Percentiles rank a stretch among this genome's conserved stretches.
These are phyloP conservation scores for Augochlora pura DNA, from an alignment of 1,140 invertebrate species.

Conservation along the genomic window DNA sequence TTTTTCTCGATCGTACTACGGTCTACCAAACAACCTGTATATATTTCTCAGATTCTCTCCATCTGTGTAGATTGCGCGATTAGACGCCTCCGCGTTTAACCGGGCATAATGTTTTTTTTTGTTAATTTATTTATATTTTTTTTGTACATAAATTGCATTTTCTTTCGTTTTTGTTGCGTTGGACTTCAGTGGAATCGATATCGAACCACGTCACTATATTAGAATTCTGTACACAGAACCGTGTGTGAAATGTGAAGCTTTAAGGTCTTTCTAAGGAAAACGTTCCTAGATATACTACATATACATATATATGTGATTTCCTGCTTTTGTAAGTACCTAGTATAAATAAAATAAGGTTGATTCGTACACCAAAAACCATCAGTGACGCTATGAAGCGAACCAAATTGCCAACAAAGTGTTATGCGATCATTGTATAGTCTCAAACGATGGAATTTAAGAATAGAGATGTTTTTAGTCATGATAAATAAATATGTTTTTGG, in stretches of 20 bases:
- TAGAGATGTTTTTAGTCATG: constrained; percentile 32
- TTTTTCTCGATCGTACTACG: background rate
- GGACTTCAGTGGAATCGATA: constrained; percentile 56
- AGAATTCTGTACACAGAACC: constrained; percentile 47
- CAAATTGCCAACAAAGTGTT: constrained; percentile 43
- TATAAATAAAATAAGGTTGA: constrained; percentile 23
- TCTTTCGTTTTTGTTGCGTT: constrained; percentile 51
- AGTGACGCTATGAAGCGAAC: constrained; percentile 28
- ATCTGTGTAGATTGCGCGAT: constrained; percentile 53
- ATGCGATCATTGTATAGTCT: constrained; percentile 33
- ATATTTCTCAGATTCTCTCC: constrained; percentile 57
- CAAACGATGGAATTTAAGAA: constrained; percentile 31
- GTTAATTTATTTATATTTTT: constrained; percentile 71
- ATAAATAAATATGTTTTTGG: constrained; percentile 31
- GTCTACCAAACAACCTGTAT: background rate
- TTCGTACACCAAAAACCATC: constrained; percentile 30
- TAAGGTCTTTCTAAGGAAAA: constrained; percentile 64
- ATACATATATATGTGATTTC: constrained; percentile 35
- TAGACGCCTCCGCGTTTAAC: constrained; percentile 45
- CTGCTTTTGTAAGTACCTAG: constrained; percentile 49
- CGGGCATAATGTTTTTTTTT: constrained; percentile 56
- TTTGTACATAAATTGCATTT: constrained; percentile 74
- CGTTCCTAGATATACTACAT: constrained; percentile 61
- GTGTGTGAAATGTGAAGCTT: constrained; percentile 50
- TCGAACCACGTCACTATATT: constrained; percentile 55